Conservation (phyloP, 1,140 invertebrate genomes). For the Drosophila ogumai region DNA sequence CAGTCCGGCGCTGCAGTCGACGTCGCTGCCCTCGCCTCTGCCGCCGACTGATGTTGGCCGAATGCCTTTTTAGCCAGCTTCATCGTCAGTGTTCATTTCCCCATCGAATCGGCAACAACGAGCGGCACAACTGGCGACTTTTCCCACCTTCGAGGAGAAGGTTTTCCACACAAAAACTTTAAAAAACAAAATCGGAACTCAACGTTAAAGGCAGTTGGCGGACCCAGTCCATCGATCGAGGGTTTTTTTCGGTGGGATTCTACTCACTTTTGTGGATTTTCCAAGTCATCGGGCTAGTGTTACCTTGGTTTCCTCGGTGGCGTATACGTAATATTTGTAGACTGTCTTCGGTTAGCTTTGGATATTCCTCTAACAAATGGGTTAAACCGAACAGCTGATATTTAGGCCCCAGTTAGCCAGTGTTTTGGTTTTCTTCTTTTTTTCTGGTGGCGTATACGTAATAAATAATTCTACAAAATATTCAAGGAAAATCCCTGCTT, state of each 20-base stretch:
- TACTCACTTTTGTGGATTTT: not conserved
- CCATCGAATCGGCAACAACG: conserved; percentile 72
- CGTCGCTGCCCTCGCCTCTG: conserved; percentile 44
- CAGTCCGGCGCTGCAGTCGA: conserved; percentile 47
- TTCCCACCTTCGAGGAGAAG: conserved; percentile 9
- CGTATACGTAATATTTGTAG: conserved; percentile 40
- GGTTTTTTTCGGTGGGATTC: not conserved
- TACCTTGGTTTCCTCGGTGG: conserved; percentile 13
- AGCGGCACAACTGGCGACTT: conserved; percentile 16
- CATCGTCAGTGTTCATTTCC: conserved; percentile 83
- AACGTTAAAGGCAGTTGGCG: conserved; percentile 15
- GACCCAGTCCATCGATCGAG: conserved; percentile 11
- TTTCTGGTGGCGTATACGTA: conserved; percentile 29
- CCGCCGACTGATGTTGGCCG: conserved; percentile 41
- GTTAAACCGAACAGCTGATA: not conserved
- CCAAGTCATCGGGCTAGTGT: not conserved
- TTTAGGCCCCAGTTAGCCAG: no score
- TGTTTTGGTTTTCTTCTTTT: not conserved
- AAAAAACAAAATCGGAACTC: conserved; percentile 10
- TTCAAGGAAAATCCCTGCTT: not conserved
- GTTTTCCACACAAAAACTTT: not conserved
- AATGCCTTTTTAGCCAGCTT: conserved; percentile 69
- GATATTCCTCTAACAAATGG: not conserved
- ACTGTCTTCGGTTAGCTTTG: conserved; percentile 3
- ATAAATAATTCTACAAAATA: conserved; percentile 5